phyloP scores from a whole-genome alignment of 2,797 vertebrate species.

The Luscinia luscinia region DNA sequence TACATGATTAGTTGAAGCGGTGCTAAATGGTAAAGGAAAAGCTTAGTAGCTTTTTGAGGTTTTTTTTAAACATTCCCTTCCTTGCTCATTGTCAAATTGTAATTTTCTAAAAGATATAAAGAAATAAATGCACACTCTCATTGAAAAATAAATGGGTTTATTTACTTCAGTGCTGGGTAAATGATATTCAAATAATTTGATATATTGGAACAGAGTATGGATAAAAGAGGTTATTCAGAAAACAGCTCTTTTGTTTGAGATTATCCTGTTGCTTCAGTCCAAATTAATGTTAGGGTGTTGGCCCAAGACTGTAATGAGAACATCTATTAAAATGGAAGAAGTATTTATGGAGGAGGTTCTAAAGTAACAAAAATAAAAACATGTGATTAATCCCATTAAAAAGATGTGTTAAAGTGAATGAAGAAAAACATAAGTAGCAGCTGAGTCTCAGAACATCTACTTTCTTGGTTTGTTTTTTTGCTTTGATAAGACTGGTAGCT shows the following conservation, averaged over 20 bases:
- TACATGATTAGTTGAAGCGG: neutral
- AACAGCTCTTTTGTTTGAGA: neutral
- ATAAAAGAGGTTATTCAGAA: neutral
- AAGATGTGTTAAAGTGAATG: neutral
- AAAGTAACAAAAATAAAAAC: neutral
- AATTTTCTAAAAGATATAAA: neutral
- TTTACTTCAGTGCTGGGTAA: neutral
- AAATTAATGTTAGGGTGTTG: neutral
- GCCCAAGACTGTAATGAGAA: neutral
- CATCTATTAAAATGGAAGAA: neutral
- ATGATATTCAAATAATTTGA: neutral
- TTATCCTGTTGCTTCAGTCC: neutral
- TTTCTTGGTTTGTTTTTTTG: neutral
- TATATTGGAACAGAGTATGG: neutral
- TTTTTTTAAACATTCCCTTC: neutral
- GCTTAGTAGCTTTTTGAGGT: neutral
- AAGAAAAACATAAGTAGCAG: neutral
- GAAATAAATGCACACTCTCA: neutral
- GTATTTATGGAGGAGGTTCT: neutral
- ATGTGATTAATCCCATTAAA: neutral
- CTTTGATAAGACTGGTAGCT: neutral
- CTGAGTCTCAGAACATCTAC: neutral
- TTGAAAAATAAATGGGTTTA: neutral
- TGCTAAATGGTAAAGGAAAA: neutral
- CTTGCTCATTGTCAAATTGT: neutral